Evolutionary conservation across 1,140 invertebrate species (phyloP).

Genomic region (Cephus cinctus): DNA sequence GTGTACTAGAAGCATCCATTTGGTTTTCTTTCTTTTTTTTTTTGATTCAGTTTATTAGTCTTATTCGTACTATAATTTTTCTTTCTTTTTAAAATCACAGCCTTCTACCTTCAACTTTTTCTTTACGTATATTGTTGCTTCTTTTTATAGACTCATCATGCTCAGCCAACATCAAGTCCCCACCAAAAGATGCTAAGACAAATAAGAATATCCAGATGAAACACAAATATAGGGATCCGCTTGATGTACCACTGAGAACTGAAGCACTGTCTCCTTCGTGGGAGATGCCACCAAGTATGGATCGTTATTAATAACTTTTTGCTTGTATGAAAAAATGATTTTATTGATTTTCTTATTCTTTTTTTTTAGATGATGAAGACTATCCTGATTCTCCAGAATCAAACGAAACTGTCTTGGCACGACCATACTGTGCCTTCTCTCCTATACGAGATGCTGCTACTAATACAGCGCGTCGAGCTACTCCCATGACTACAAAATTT

Average conservation of each 20-base stretch:
- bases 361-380: conserved; percentile 43
- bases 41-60: no score
- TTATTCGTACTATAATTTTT: no score
- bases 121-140: conserved; percentile 7
- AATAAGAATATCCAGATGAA: conserved; percentile 52
- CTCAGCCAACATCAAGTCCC: conserved; percentile 38
- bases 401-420: conserved; percentile 50
- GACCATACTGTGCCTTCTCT: conserved; percentile 45
- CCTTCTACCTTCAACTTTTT: not conserved
- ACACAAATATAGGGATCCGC: conserved; percentile 42
- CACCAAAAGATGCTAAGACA: conserved; percentile 50
- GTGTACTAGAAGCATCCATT: no score
- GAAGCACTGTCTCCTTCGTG: conserved; percentile 48
- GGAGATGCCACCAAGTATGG: conserved; percentile 16
- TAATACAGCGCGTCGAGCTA: conserved; percentile 36
- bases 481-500: conserved; percentile 23
- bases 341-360: conserved; percentile 8
- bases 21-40: no score
- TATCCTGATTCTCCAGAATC: conserved; percentile 56
- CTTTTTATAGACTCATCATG: conserved; percentile 38
- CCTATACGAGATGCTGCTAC: conserved; percentile 47
- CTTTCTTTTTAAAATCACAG: conserved; percentile 6
- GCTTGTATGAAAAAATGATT: not conserved
- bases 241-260: conserved; percentile 39
- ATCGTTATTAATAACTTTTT: not conserved